Percentiles rank a stretch among this genome's conserved stretches.
Conservation (phyloP, 1,140 invertebrate genomes). For the Elymnias hypermnestra region DNA sequence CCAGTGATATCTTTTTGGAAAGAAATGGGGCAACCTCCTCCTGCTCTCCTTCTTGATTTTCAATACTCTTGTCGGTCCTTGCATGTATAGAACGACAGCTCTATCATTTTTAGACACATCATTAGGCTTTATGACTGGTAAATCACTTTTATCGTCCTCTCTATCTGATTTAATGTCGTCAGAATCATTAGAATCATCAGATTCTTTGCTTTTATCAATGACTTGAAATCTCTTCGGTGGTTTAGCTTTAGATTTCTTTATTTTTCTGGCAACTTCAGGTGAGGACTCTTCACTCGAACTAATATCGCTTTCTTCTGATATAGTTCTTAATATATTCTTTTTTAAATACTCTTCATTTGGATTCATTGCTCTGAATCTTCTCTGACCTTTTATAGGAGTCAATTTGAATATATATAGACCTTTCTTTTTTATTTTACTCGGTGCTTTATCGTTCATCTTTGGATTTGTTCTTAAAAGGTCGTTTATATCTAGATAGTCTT, state of each 20-base stretch:
- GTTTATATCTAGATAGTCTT: conserved; percentile 14
- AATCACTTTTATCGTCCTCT: conserved; percentile 6
- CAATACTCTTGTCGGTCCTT: conserved; percentile 18
- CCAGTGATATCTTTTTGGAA: conserved; percentile 43
- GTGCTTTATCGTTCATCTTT: background rate
- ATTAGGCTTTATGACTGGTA: background rate
- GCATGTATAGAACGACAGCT: conserved; percentile 23
- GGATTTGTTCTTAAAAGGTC: conserved; percentile 5
- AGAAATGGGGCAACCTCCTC: conserved; percentile 29
- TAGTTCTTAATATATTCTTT: conserved; percentile 11
- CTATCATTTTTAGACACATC: background rate
- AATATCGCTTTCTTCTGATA: background rate
- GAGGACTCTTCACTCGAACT: conserved; percentile 2
- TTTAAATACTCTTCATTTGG: conserved; percentile 2
- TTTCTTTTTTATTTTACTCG: background rate
- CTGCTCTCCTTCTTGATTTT: conserved; percentile 17
- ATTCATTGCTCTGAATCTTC: background rate
- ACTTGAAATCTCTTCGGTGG: conserved; percentile 1
- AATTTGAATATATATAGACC: conserved; percentile 9
- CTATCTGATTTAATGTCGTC: no score
- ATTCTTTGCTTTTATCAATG: conserved; percentile 2
- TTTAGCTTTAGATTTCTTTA: background rate
- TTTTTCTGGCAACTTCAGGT: background rate
- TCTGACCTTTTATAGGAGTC: conserved; percentile 1
- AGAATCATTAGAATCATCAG: conserved; percentile 1